These are phyloP conservation scores for Lasioglossum leucozonium DNA, from an alignment of 2,888 invertebrate genomes.

Conservation along the genomic window DNA sequence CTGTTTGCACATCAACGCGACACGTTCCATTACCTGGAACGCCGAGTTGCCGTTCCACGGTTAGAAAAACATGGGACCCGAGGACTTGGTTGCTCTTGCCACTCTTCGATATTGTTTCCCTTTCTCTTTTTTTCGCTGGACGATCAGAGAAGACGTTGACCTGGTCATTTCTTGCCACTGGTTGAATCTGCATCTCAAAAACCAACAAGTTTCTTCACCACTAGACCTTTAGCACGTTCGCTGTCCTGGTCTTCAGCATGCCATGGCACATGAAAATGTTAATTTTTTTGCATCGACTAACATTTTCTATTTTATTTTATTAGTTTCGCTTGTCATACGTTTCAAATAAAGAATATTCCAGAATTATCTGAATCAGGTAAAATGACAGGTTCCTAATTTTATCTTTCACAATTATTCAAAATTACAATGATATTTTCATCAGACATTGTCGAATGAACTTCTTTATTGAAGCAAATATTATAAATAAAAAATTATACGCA, in stretches of 20 bases:
- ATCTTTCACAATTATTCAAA: not conserved
- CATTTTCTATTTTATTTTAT: too few species aligned
- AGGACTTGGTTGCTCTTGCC: not conserved
- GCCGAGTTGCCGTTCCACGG: not conserved
- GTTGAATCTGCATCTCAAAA: slow-evolving; percentile 7
- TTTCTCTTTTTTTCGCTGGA: not conserved
- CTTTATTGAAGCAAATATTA: too few species aligned
- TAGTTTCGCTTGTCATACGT: too few species aligned
- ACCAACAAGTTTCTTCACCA: not conserved
- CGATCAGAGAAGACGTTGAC: slow-evolving; percentile 33
- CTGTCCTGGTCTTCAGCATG: not conserved
- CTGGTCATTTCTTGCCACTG: slow-evolving; percentile 5
- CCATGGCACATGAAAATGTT: not conserved
- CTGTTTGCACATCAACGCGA: slow-evolving; percentile 2
- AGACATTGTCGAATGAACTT: not conserved
- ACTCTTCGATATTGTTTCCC: slow-evolving; percentile 13
- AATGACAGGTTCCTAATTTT: too few species aligned
- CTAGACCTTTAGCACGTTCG: not conserved
- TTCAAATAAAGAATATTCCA: too few species aligned
- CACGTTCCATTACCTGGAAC: slow-evolving; percentile 8
- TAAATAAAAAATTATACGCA: too few species aligned
- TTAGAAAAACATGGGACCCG: slow-evolving; percentile 7
- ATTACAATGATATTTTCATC: not conserved
- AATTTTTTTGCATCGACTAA: too few species aligned
- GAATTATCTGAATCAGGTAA: too few species aligned